Base-by-base conservation (phyloP, 2,888 invertebrate genomes). In the Cephus sareptanus region DNA sequence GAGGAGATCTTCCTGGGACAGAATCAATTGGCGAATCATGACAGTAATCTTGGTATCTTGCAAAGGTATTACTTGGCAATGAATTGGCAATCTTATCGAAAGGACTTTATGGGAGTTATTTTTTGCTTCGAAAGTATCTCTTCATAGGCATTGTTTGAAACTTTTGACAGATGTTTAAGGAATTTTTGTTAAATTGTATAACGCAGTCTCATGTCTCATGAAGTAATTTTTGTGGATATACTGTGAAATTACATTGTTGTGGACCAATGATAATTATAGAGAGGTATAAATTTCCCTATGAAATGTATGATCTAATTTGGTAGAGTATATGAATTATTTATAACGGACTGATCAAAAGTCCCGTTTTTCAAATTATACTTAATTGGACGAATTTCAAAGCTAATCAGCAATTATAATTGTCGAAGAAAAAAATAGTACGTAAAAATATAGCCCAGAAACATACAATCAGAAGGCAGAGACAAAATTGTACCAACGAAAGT, bases 1-100 rank as follows among this genome's bases (percentile, higher is more conserved):
- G 89, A 91, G 80, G 91, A 92, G 81, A 86, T 92, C 81, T 83
- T 87, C 33, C 83, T 92, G 74, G 87, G 89, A 75, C 87, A 89
- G 83, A 92, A 92, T 83, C 89, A 89, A 79, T 87, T 92, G 76
- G 83, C 86, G 68, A 87, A 87, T 75, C 79, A 84, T 35, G 86
- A 89, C 78, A 90, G 86, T 79, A 91, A 91, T 81, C 83, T 91
- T 74, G 76, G 74, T 11, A 81, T 91, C 69, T 82, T 91, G 71
- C 84, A 86, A 78, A 88, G 90, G 91, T 90, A 87, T 69, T 69
- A 78, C 81, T 56, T 56, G 23, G 2, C 56, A 56, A 56, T 23
- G 9, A 56, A 56, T 56, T 56, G 1, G 33, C 9, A 35, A 40
- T 37, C 23, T 34, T 33, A 23, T 69, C 40, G 23, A 15, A 23